Evolutionary conservation across 1,140 invertebrate genomes (phyloP).

Genomic region (Megalonaias nervosa): DNA sequence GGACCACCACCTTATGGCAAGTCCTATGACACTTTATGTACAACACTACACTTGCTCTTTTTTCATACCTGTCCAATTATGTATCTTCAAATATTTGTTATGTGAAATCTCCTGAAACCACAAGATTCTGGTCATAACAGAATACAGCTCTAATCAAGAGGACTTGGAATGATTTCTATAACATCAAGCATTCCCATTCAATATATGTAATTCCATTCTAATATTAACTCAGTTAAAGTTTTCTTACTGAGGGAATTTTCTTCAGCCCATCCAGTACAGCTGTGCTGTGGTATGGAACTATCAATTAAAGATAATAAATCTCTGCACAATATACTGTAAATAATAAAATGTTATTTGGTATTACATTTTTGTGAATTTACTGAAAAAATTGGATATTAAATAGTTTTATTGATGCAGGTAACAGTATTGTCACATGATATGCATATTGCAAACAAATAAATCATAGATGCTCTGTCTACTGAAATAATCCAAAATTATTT

Average conservation of each 20-base stretch:
- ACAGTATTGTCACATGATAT: neutral
- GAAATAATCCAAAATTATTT: neutral
- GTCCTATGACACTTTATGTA: neutral
- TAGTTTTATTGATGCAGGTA: neutral
- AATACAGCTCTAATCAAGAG: neutral
- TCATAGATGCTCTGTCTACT: neutral
- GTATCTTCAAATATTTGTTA: neutral
- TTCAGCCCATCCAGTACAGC: too few species aligned
- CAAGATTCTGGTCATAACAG: neutral
- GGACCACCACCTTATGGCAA: slow-evolving; percentile 50
- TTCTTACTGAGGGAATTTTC: too few species aligned
- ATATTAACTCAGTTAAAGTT: too few species aligned
- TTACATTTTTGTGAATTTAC: too few species aligned
- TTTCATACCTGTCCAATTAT: neutral
- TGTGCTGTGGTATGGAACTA: too few species aligned
- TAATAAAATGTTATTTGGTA: too few species aligned
- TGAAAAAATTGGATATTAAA: too few species aligned
- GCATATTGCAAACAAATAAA: neutral
- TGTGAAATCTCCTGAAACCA: neutral
- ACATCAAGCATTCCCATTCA: neutral
- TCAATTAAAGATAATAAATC: too few species aligned
- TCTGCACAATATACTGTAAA: too few species aligned
- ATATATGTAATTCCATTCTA: too few species aligned
- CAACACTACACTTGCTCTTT: too few species aligned
- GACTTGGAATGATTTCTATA: neutral